A percentile compares a stretch with the other conserved stretches of the same genome.
Evolutionary conservation across 2,113 vertebrate species (phyloP).

Genomic region (Heptranchias perlo): DNA sequence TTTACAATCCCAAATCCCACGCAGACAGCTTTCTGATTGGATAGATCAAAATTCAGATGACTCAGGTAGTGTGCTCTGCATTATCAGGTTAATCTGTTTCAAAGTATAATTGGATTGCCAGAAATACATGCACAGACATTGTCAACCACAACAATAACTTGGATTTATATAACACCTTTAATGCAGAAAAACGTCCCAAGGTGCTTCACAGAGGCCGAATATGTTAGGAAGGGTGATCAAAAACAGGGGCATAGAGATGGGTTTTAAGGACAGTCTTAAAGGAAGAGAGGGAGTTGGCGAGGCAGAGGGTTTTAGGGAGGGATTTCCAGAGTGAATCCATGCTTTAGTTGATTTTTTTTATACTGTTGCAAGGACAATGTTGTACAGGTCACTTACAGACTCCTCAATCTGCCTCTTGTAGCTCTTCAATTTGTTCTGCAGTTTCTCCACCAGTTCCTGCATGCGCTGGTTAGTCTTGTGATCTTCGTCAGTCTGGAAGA

Average conservation of each 20-base stretch:
- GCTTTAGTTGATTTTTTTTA: neutral
- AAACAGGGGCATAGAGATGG: neutral
- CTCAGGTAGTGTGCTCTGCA: neutral
- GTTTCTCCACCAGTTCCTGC: constrained; percentile 61
- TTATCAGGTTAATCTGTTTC: neutral
- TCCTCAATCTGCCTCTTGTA: constrained; percentile 60
- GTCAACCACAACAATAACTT: neutral
- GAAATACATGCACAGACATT: neutral
- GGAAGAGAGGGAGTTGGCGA: neutral
- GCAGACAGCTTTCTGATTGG: neutral
- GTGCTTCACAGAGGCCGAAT: fast-evolving
- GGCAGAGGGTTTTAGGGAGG: neutral
- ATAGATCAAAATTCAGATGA: neutral
- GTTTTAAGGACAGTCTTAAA: neutral
- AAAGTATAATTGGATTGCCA: neutral
- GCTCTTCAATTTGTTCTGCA: constrained; percentile 60
- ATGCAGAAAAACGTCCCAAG: neutral
- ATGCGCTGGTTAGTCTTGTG: constrained; percentile 59
- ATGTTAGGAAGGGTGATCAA: neutral
- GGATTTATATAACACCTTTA: neutral
- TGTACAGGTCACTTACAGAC: constrained; percentile 38
- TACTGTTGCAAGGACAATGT: neutral
- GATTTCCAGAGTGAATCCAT: neutral
- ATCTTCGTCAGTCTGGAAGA: constrained; percentile 61
- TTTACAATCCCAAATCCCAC: neutral